Evolutionary conservation across 2,888 invertebrate species (phyloP).

Genomic region (Pemphredon lugubris): DNA sequence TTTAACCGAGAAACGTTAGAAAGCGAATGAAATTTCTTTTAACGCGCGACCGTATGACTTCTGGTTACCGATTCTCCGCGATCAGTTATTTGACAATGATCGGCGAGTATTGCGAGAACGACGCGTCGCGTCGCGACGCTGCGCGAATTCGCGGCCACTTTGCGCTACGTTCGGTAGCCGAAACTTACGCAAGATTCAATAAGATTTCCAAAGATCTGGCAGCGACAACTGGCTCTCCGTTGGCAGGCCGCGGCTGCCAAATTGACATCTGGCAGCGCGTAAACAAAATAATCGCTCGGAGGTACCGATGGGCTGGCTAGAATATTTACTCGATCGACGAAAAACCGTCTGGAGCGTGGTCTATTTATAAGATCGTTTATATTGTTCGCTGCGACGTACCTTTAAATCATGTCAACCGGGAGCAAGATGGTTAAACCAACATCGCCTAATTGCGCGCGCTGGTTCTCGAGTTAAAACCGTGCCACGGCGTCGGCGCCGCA

Average conservation of each 20-base stretch:
- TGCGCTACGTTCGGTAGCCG: background rate
- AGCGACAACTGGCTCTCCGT: background rate
- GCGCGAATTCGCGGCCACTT: background rate
- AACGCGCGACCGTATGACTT: background rate
- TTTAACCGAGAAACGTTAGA: background rate
- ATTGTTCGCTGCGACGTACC: background rate
- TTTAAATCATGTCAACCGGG: background rate
- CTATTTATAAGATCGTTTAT: background rate
- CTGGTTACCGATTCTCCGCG: background rate
- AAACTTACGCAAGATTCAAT: conserved; percentile 2
- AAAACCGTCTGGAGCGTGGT: conserved; percentile 18
- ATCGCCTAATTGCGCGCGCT: background rate
- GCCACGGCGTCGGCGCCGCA: background rate
- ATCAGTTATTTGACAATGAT: no score
- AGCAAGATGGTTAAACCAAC: background rate
- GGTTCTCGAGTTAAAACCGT: background rate
- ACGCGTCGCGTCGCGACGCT: no score
- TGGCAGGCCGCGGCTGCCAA: conserved; percentile 33
- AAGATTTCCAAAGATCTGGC: conserved; percentile 16
- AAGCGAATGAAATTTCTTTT: conserved; percentile 4
- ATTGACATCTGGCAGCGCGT: conserved; percentile 46
- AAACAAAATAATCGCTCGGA: conserved; percentile 42
- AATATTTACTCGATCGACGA: conserved; percentile 21
- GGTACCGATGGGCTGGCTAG: conserved; percentile 17
- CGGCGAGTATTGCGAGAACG: no score